Percentiles rank a stretch among this genome's conserved stretches.
phyloP scores from a whole-genome alignment of 2,888 invertebrate genomes.

The Drosophila koepferae region DNA sequence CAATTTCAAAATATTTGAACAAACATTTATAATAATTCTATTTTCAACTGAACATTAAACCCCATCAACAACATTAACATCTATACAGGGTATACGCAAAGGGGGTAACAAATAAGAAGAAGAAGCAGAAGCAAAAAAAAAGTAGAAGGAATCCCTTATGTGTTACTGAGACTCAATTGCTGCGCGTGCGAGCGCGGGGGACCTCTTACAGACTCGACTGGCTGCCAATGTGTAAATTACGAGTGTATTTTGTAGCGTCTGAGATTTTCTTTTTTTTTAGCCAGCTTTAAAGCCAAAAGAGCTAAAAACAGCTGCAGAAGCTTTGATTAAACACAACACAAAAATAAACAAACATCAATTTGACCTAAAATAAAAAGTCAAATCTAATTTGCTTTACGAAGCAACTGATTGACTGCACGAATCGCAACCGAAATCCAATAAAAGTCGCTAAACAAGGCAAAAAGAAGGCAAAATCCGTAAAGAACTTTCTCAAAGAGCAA shows the following conservation, averaged over 20 bases:
- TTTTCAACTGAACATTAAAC: neutral
- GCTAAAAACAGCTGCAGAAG: conserved; percentile 6
- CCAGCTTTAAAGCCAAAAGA: conserved; percentile 15
- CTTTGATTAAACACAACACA: conserved; percentile 29
- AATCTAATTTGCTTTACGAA: conserved; percentile 68
- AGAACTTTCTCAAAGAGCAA: conserved; percentile 36
- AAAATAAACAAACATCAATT: conserved; percentile 16
- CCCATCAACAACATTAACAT: too few species aligned
- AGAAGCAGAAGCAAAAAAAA: neutral
- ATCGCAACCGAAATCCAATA: conserved; percentile 61
- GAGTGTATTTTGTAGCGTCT: conserved; percentile 18
- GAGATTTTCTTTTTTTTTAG: conserved; percentile 13
- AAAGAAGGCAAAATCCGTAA: conserved; percentile 40
- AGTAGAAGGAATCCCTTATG: conserved; percentile 27
- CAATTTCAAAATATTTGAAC: too few species aligned
- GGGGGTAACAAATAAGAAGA: conserved; percentile 3
- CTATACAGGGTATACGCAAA: conserved; percentile 13
- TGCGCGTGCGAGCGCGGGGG: neutral
- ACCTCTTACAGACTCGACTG: conserved; percentile 11
- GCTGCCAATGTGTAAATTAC: conserved; percentile 40
- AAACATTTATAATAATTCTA: too few species aligned
- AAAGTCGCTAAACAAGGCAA: conserved; percentile 59
- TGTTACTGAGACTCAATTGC: conserved; percentile 45
- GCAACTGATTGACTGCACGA: conserved; percentile 62
- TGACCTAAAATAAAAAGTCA: conserved; percentile 7